Evolutionary conservation across 2,797 vertebrate genomes (phyloP), one percentile per base, ranked within the genome.

Genomic region (Bovichtus diacanthus): DNA sequence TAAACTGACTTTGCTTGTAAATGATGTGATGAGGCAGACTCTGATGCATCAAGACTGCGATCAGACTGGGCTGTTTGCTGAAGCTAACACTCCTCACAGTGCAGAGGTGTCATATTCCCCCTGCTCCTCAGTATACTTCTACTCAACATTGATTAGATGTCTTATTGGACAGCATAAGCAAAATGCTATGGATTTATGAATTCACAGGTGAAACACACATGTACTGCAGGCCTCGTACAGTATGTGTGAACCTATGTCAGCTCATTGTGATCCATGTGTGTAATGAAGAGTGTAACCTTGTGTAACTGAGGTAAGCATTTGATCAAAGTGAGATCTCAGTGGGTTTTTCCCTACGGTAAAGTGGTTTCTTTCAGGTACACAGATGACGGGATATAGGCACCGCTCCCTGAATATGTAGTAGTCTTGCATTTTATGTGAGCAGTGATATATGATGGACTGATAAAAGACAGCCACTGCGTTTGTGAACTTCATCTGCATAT

Each of bases 371-470:
- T n/a, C n/a, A n/a, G n/a, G n/a, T n/a, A 80, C 53, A 74, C 49
- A 54, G 59, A 63, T 49, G 51, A 66, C 51, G 61, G 49, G 21
- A 6, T 25, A 4, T n/a, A 9, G 6, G 0, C 4, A 13, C 4
- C 0, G 9, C 56, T 64, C 63, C 29, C 23, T 38, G 29, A 5
- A 59, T 50, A 51, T 44, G 53, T 12, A 70, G 44, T 41, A 39
- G 2, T 65, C 15, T 23, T 41, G 31, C 51, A 54, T 68, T 68
- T 78, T 59, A 49, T 70, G 54, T 64, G 36, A 56, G 19, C 39
- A 16, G 38, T 65, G 49, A 51, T 78, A 69, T 81, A 69, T 65
- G 83, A 74, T 71, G 74, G 67, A 58, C 54, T 72, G 76, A 74
- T 50, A 60, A 67, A 64, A 59, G 39, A 69, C 36, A 51, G 12